Evolutionary conservation across 2,113 vertebrate species (phyloP), one percentile per base, ranked within the genome.

Genomic region (Periophthalmodon schlosseri): DNA sequence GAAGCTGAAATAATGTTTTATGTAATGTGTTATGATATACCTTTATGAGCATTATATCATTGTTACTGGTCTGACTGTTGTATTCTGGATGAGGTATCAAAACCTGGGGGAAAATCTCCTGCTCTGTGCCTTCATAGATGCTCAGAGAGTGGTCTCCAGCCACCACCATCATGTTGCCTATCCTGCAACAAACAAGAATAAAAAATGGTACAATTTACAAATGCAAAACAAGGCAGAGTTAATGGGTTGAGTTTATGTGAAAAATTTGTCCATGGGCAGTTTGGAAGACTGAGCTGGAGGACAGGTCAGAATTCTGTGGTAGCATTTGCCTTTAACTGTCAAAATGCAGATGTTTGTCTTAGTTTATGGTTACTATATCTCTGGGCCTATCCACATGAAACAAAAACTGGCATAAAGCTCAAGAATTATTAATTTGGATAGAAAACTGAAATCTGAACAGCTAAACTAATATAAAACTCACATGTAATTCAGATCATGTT

Each of bases 31-130:
- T 68, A 6, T 33, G 50, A 10, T 49, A 68, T 87, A 95, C 95
- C 91, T 96, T 96, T 61, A 96, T 93, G 1, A 96, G 91, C 95
- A 95, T 96, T 46, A 96, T 92, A 80, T 96, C 95, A 3, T 87
- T 89, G 63, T 94, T 87, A 64, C 92, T 91, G 39, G 89, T 93
- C 20, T 4, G 12, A 36, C 34, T 73, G 85, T 91, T 89, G 85
- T 93, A 94, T 1, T 87, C 60, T 0, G 94, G 95, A 68, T 96
- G 93, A n/a, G 93, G 86, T 3, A 95, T 72, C 85, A 95, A 24
- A 23, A 87, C 36, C 0, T 90, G 81, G 0, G 94, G 94, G 1
- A 79, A 73, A 67, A 94, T 87, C 54, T 92, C 84, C 80, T 95
- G 94, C 63, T 96, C 95, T 0, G 93, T 95, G 6, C 95, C 94